These are phyloP conservation scores for Cuniculus paca DNA, from an alignment of 2,797 vertebrate species.

Conservation along the genomic window DNA sequence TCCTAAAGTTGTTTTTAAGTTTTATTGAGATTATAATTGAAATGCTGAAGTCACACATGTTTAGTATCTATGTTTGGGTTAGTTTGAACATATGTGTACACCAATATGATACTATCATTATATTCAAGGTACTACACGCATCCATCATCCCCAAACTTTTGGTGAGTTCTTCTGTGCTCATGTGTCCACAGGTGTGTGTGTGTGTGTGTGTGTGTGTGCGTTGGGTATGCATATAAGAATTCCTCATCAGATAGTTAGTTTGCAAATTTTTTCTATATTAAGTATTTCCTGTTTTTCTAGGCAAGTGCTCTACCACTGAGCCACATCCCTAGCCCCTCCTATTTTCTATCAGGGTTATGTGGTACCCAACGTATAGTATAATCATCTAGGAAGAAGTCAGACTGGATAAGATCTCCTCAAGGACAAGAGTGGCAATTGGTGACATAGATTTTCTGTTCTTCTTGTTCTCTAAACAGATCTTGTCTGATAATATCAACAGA, in stretches of 20 bases:
- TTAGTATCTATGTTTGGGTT: background rate
- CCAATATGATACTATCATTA: too few species aligned
- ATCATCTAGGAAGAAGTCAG: background rate
- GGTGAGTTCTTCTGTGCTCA: background rate
- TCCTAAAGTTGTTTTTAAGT: background rate
- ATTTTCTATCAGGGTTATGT: background rate
- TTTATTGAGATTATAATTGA: background rate
- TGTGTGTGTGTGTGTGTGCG: background rate
- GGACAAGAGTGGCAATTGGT: background rate
- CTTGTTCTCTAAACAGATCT: background rate
- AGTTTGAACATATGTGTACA: background rate
- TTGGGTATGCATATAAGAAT: background rate
- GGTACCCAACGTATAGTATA: background rate
- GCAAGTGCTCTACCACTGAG: background rate
- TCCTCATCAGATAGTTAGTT: background rate
- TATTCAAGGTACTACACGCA: background rate
- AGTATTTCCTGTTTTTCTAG: background rate
- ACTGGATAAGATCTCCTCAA: background rate
- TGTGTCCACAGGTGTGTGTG: background rate
- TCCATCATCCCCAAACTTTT: background rate
- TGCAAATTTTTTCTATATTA: background rate
- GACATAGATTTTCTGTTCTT: background rate
- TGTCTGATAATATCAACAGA: slow-evolving; percentile 53
- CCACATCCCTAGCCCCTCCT: background rate
- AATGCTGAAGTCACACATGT: too few species aligned